These are phyloP conservation scores for Campoplex nolae DNA, from an alignment of 2,888 invertebrate genomes.

Conservation along the genomic window DNA sequence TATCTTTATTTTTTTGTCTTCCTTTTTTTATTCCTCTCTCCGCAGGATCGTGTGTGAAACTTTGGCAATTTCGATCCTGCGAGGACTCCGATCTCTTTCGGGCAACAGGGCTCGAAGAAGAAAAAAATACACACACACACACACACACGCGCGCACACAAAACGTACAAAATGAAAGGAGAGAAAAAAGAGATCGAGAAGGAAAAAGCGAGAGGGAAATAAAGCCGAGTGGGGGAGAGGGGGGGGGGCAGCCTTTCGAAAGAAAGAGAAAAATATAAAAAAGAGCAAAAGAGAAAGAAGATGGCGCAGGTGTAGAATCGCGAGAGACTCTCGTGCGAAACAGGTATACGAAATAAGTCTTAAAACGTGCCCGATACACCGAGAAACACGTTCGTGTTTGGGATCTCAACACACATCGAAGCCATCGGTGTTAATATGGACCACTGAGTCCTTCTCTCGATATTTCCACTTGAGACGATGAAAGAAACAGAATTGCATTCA, in stretches of 20 bases:
- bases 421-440: slow-evolving; percentile 9
- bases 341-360: slow-evolving; percentile 55
- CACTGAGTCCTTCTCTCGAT: background rate
- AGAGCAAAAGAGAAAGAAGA: slow-evolving; percentile 48
- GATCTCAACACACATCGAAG: background rate
- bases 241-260: slow-evolving; percentile 28
- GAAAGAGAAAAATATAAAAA: slow-evolving; percentile 50
- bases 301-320: slow-evolving; percentile 42
- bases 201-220: no score
- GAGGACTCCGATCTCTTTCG: background rate
- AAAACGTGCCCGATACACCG: slow-evolving; percentile 37
- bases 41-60: slow-evolving; percentile 11
- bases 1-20: background rate
- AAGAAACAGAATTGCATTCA: no score
- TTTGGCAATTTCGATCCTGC: background rate
- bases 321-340: slow-evolving; percentile 36
- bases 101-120: background rate
- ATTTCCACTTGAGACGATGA: background rate
- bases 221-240: no score
- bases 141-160: no score
- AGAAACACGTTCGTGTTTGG: slow-evolving; percentile 12
- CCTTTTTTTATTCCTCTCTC: background rate
- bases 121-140: background rate
- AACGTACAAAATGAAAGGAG: slow-evolving; percentile 4
- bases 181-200: no score